A percentile compares a stretch with the other conserved stretches of the same genome.
These are phyloP conservation scores for Paraescarpia echinospica DNA, from an alignment of 1,140 invertebrate genomes.

Conservation along the genomic window DNA sequence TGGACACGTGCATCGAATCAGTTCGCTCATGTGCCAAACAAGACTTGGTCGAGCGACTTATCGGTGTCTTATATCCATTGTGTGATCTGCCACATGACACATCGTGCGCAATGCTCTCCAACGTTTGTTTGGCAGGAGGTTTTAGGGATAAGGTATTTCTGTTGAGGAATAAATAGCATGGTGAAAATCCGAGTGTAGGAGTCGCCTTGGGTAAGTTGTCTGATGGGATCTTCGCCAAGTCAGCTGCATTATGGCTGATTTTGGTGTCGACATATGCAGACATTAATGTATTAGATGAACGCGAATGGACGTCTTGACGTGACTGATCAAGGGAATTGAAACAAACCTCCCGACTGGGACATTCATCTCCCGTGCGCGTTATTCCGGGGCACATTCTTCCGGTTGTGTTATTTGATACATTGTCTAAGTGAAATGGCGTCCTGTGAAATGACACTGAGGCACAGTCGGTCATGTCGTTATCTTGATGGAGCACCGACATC, in stretches of 20 bases:
- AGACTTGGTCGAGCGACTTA: neutral
- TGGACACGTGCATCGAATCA: neutral
- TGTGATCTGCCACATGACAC: neutral
- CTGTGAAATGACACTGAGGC: neutral
- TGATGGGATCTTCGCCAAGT: neutral
- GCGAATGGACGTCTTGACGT: too few species aligned
- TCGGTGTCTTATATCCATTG: neutral
- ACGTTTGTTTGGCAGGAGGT: neutral
- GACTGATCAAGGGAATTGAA: too few species aligned
- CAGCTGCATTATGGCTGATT: neutral
- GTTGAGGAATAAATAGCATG: neutral
- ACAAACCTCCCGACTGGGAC: neutral
- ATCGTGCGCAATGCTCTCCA: neutral
- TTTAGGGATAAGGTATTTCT: neutral
- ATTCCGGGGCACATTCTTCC: neutral
- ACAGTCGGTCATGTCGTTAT: neutral
- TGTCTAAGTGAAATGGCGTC: neutral
- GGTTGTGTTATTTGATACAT: neutral
- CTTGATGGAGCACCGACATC: neutral
- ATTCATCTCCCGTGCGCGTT: neutral
- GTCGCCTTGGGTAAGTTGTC: neutral
- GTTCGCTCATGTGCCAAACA: neutral
- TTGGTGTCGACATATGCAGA: too few species aligned
- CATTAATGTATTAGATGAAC: too few species aligned
- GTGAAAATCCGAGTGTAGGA: neutral